Percentiles rank a stretch among this genome's conserved stretches.
These are phyloP conservation scores for Aphrocallistes beatrix DNA, from an alignment of 37 sponge, comb jelly and placozoan genomes.

Conservation along the genomic window DNA sequence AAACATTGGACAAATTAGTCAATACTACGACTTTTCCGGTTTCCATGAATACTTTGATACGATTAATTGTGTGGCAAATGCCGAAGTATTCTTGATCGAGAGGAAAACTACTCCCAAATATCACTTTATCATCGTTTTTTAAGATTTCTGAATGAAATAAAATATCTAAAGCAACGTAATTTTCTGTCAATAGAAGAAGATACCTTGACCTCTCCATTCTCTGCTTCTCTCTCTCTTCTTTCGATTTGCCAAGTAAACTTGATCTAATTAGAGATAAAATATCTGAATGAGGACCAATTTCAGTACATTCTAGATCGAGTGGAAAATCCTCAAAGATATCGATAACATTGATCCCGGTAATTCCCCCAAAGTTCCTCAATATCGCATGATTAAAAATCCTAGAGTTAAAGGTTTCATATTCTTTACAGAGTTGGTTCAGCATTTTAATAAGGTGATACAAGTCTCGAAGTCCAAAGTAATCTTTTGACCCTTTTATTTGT, in stretches of 20 bases:
- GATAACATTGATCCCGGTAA: neutral
- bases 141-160: neutral
- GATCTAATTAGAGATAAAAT: neutral
- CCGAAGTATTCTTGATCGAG: neutral
- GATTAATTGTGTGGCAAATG: neutral
- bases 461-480: neutral
- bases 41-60: neutral
- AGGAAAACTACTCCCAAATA: slow-evolving; percentile 1
- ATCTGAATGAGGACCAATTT: neutral
- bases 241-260: too few species aligned
- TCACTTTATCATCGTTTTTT: neutral
- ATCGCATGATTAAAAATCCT: neutral
- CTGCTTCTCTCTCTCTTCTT: neutral
- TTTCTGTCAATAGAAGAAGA: neutral
- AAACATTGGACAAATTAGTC: neutral
- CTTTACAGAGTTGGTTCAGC: neutral
- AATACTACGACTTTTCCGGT: neutral
- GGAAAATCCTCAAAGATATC: neutral
- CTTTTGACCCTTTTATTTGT: neutral
- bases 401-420: neutral
- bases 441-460: neutral
- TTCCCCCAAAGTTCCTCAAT: neutral
- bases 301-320: neutral
- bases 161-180: neutral
- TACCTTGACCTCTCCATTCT: neutral